Base-by-base conservation (phyloP, 2,113 vertebrate genomes). In the Callopanchax toddi region DNA sequence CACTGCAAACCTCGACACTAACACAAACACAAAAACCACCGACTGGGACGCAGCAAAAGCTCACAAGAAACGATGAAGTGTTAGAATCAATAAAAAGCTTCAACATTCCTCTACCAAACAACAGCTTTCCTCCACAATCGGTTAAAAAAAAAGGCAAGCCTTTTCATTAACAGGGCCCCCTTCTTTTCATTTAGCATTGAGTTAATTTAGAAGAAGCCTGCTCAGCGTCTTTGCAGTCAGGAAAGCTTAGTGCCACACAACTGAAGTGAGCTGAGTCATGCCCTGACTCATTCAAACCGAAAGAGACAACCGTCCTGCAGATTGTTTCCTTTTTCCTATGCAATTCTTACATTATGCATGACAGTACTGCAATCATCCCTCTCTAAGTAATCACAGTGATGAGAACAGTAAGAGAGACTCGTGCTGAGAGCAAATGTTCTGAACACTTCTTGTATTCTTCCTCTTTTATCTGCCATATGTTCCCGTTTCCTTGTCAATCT, bases 261-360 rank as follows among this genome's bases (percentile, higher is more conserved):
- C 63, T 18, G 25, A 32, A 32, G 29, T 50, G 50, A 59, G 83
- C 87, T 71, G 85, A 87, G 58, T 84, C 81, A 74, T 63, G 65
- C 61, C 11, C 53, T 21, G 5, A 13, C 76, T 67, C 68, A 45
- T 55, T 54, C 69, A 51, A 29, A 71, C 58, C 17, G 53, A 78
- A 64, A 37, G 16, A 60, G 67, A 68, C 52, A n/a, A 62, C 65
- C 4, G 43, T 32, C 62, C 48, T 37, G 37, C 49, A 62, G 61
- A 45, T 55, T 18, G 45, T 18, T 39, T 37, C 42, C 62, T 55
- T 21, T 44, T 48, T 50, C 21, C 29, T 44, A 15, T 49, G 42
- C 3, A 10, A 25, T 51, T 74, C 10, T 3, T 56, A 50, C 66
- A 70, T 70, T 59, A 50, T 37, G 74, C 60, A 70, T 37, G 39